A percentile compares a stretch with the other conserved stretches of the same genome.
Conservation (phyloP, 1,140 invertebrate species). For the Neuroterus valhalla region DNA sequence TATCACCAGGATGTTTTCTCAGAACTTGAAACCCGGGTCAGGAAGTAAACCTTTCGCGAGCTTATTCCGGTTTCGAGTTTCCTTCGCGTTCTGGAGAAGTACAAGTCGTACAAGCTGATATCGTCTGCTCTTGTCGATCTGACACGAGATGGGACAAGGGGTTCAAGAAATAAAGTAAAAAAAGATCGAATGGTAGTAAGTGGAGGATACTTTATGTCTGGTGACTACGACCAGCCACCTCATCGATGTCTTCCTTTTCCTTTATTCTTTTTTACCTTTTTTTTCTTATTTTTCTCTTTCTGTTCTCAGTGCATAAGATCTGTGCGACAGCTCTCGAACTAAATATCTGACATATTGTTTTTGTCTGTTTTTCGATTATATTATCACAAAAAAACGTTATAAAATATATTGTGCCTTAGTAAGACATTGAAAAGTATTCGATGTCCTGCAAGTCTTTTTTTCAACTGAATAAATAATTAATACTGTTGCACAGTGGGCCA, state of each 20-base stretch:
- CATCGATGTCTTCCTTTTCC: neutral
- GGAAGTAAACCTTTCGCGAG: constrained; percentile 4
- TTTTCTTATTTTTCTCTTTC: neutral
- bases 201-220: neutral
- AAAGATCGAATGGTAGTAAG: neutral
- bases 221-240: neutral
- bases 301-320: neutral
- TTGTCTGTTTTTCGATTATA: neutral
- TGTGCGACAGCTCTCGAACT: neutral
- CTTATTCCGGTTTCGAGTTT: constrained; percentile 17
- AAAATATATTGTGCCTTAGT: neutral
- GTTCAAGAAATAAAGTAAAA: constrained; percentile 8
- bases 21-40: constrained; percentile 14
- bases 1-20: constrained; percentile 7
- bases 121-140: constrained; percentile 20
- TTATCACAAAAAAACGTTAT: neutral
- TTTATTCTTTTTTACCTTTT: neutral
- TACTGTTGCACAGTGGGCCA: too few relatives aligned
- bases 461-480: too few relatives aligned
- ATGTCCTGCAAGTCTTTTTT: too few relatives aligned
- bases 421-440: too few relatives aligned
- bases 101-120: constrained; percentile 23
- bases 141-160: constrained; percentile 22
- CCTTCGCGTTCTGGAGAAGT: neutral
- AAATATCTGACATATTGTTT: neutral